A percentile compares a stretch with the other conserved stretches of the same genome.
Evolutionary conservation across 2,113 vertebrate genomes (phyloP).

Genomic region (Corythaeola cristata): DNA sequence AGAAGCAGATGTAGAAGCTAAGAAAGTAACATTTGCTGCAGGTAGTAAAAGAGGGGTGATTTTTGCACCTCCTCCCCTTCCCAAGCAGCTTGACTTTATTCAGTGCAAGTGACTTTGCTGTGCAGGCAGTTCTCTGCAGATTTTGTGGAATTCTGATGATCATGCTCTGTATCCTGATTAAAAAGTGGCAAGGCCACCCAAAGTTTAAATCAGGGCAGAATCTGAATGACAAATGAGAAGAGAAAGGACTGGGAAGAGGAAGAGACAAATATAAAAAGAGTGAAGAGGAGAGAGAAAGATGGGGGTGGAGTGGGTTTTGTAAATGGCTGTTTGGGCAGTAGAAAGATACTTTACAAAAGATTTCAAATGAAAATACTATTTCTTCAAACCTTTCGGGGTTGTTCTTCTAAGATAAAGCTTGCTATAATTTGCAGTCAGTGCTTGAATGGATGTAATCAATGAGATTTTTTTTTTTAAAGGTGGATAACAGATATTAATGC

Average conservation of each 20-base stretch:
- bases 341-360: not conserved
- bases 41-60: not conserved
- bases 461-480: not conserved
- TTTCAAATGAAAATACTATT: not conserved
- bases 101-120: not conserved
- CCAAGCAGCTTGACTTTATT: not conserved
- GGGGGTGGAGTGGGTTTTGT: accelerated
- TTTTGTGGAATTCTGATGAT: not conserved
- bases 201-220: not conserved
- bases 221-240: not conserved
- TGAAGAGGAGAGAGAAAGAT: not conserved
- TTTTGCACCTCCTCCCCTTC: not conserved
- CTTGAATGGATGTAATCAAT: not conserved
- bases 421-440: not conserved
- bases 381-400: not conserved
- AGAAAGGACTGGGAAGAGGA: not conserved
- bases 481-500: not conserved
- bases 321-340: not conserved
- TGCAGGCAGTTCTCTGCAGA: not conserved
- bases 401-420: not conserved
- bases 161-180: not conserved
- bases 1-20: not conserved
- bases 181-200: not conserved
- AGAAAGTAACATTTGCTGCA: not conserved
- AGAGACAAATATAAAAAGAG: not conserved